Conservation (phyloP, 2,888 invertebrate species). For the Drosophila neonasuta region DNA sequence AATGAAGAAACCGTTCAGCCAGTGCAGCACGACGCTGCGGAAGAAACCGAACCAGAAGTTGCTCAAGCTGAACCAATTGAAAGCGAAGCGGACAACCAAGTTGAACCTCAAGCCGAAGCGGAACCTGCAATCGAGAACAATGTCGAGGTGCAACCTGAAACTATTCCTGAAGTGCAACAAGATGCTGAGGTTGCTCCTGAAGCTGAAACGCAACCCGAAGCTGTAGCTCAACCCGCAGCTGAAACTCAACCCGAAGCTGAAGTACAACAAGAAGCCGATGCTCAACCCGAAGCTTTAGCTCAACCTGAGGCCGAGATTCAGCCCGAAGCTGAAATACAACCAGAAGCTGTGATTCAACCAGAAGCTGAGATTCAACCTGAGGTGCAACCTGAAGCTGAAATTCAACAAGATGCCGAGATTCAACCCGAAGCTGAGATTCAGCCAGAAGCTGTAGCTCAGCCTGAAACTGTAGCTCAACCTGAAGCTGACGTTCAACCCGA, state of each 20-base stretch:
- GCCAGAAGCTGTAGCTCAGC: not conserved
- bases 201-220: not conserved
- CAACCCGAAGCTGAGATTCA: conserved; percentile 6
- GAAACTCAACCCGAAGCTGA: not conserved
- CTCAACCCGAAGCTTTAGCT: conserved; percentile 3
- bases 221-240: conserved; percentile 4
- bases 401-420: not conserved
- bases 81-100: not conserved
- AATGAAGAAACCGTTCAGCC: not conserved
- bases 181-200: not conserved
- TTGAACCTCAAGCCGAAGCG: not conserved
- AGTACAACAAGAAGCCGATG: not conserved
- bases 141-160: not conserved
- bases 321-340: not conserved
- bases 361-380: conserved; percentile 4
- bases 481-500: conserved; percentile 22
- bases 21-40: conserved; percentile 5
- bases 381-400: conserved; percentile 1
- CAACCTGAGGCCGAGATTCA: not conserved
- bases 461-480: not conserved
- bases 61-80: not conserved
- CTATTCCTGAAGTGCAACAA: not conserved
- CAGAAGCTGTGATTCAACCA: conserved; percentile 1
- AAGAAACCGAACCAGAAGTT: conserved; percentile 9
- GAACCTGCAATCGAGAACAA: not conserved